Evolutionary conservation across 1,140 invertebrate genomes (phyloP), one percentile per base, ranked within the genome.

Genomic region (Mylabris phalerata): DNA sequence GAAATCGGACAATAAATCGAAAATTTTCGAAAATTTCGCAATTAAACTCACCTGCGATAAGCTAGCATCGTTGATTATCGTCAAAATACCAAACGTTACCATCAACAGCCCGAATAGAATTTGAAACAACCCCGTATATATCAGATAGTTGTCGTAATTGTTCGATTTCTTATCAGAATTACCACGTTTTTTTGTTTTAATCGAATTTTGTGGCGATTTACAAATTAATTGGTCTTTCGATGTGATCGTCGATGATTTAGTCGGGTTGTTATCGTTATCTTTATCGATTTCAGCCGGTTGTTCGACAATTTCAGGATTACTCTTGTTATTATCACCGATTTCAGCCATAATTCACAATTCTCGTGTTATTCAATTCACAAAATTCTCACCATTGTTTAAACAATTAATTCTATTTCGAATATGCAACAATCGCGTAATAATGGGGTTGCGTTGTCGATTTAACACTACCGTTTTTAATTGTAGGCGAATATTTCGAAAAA

Each of bases 161-260:
- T 57, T 58, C 3, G 56, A 62, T 9, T 65, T 69, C 4, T 3
- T 4, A 4, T 32, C 19, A 19, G 19, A 1, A 32, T 32, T 32
- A 32, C 7, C 32, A 32, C 2, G 7, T 32, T 32, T 4, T 25
- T 65, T 60, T 9, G 50, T 61, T 27, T 62, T 50, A 1, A 56
- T 61, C 3, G 48, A 55, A 50, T 70, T 27, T 58, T 76, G 75
- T 2, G 79, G 79, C 0, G 77, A 73, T 61, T 81, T 80, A 64
- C 77, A 78, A 42, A 82, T 81, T 40, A 82, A 59, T 51, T 78
- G 78, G 61, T 81, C 78, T 0, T 78, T 79, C 24, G 80, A 82
- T 73, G 68, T 44, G 63, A 71, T 73, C 9, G 69, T 70, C 9
- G 68, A 71, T 26, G 71, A 61, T 3, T 40, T 47, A 19, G 19